These are phyloP conservation scores for Hydrotaea cyrtoneurina DNA, from an alignment of 2,888 invertebrate genomes.

Conservation along the genomic window DNA sequence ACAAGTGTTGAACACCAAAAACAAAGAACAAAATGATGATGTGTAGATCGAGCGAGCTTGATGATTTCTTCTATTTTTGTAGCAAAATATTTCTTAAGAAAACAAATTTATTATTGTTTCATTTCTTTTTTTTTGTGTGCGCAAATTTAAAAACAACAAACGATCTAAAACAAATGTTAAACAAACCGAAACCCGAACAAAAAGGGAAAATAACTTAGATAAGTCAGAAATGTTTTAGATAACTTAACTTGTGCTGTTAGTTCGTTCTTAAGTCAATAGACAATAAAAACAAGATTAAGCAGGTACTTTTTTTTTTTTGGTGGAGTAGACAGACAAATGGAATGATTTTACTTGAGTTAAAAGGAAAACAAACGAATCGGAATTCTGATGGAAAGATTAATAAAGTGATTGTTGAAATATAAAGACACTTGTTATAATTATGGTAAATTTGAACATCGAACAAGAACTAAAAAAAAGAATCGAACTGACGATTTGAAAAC, in stretches of 20 bases:
- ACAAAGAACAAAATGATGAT: neutral
- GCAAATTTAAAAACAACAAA: neutral
- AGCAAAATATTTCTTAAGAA: constrained; percentile 33
- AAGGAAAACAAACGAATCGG: neutral
- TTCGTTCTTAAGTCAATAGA: constrained; percentile 15
- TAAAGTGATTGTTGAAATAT: neutral
- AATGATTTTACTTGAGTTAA: neutral
- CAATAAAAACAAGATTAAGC: constrained; percentile 16
- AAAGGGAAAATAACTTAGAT: neutral
- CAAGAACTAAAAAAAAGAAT: too few relatives aligned
- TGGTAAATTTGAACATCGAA: too few relatives aligned
- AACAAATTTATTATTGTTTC: constrained; percentile 11
- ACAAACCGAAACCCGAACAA: neutral
- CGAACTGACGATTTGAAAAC: too few relatives aligned
- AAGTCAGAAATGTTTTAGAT: constrained; percentile 9
- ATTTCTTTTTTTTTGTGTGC: neutral
- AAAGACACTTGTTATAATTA: too few relatives aligned
- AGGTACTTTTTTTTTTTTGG: neutral
- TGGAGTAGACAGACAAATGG: neutral
- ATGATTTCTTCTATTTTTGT: constrained; percentile 13
- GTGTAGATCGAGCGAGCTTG: too few relatives aligned
- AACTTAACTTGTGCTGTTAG: constrained; percentile 14
- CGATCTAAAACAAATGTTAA: constrained; percentile 29
- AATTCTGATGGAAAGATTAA: neutral
- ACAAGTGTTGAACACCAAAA: constrained; percentile 2